Percentiles rank a stretch among this genome's conserved stretches.
Conservation (phyloP, 1,140 invertebrate species). For the Coenobita brevimanus region DNA sequence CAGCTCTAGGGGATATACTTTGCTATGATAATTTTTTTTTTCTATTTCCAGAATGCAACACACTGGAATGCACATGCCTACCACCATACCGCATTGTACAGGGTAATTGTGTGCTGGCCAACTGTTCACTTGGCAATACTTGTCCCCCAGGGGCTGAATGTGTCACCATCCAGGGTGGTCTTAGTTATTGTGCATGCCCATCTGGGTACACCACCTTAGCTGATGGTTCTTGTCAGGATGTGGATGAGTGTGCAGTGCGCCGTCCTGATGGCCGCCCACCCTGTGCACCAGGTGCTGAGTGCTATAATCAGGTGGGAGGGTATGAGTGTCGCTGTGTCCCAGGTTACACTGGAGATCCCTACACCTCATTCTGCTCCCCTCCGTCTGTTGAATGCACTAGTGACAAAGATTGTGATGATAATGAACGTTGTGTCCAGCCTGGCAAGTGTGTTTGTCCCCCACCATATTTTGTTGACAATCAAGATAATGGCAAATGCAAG, state of each 20-base stretch:
- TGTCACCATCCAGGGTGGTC: conserved; percentile 89
- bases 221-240: conserved; percentile 80
- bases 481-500: conserved; percentile 88
- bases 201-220: conserved; percentile 89
- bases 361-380: conserved; percentile 82
- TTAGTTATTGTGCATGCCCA: conserved; percentile 92
- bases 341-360: conserved; percentile 87
- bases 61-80: conserved; percentile 87
- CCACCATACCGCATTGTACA: conserved; percentile 88
- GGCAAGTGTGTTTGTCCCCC: conserved; percentile 91
- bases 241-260: conserved; percentile 81
- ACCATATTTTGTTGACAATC: conserved; percentile 87
- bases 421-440: conserved; percentile 92
- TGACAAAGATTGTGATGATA: conserved; percentile 86
- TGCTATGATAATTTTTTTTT: neutral
- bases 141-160: conserved; percentile 90
- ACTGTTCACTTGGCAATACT: conserved; percentile 83
- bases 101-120: conserved; percentile 85
- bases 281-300: conserved; percentile 89
- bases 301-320: conserved; percentile 84
- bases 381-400: conserved; percentile 85
- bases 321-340: conserved; percentile 85
- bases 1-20: neutral
- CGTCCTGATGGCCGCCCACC: conserved; percentile 77
- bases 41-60: conserved; percentile 80